A percentile compares a stretch with the other conserved stretches of the same genome.
Evolutionary conservation across 2,888 invertebrate genomes (phyloP).

Genomic region (Andrena camellia): DNA sequence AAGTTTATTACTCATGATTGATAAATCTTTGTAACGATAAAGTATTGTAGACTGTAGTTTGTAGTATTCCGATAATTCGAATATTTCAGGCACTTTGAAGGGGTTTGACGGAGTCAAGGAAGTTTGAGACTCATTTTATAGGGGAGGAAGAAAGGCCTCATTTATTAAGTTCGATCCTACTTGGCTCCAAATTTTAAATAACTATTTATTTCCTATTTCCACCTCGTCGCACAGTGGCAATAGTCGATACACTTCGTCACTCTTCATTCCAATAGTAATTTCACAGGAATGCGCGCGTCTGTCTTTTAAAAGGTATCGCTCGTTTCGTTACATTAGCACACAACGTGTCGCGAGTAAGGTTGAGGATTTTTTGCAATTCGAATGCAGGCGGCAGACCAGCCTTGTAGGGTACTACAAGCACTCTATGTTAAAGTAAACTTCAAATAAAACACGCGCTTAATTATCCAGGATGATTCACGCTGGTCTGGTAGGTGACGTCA

Average conservation of each 20-base stretch:
- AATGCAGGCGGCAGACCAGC: slow-evolving; percentile 33
- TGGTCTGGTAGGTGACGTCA: not conserved
- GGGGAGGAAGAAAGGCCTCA: too few relatives aligned
- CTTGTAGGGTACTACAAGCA: slow-evolving; percentile 32
- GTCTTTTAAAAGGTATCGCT: slow-evolving; percentile 37
- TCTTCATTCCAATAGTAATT: not conserved
- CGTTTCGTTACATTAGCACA: slow-evolving; percentile 53
- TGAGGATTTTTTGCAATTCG: slow-evolving; percentile 49
- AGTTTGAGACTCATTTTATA: not conserved
- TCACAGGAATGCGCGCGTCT: not conserved
- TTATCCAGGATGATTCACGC: slow-evolving; percentile 36
- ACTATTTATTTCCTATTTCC: not conserved
- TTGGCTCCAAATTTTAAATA: not conserved
- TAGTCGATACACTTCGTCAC: too few relatives aligned
- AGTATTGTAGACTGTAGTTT: not conserved
- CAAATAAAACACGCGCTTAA: slow-evolving; percentile 25
- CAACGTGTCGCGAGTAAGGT: slow-evolving; percentile 45
- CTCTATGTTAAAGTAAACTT: slow-evolving; percentile 27
- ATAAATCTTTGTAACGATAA: too few relatives aligned
- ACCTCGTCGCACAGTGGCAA: too few relatives aligned
- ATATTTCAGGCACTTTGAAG: not conserved
- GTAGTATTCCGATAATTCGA: not conserved
- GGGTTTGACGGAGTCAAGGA: not conserved
- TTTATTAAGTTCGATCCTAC: too few relatives aligned
- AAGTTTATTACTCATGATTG: too few relatives aligned